These are phyloP conservation scores for Nebria ingens DNA, from an alignment of 1,140 invertebrate genomes.

Conservation along the genomic window DNA sequence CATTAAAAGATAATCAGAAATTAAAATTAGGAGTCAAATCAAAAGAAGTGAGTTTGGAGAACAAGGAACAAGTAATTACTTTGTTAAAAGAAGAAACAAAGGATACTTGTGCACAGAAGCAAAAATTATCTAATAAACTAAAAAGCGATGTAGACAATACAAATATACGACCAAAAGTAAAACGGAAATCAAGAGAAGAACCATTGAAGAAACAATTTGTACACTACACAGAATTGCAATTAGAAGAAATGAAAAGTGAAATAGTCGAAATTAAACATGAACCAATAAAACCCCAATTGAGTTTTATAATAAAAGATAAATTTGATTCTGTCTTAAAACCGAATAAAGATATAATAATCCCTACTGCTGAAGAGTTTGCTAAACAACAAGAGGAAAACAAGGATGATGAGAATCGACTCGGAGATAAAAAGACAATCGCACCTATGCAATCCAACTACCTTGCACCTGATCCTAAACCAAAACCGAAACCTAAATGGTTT, in stretches of 20 bases:
- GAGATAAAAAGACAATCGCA: slow-evolving; percentile 11
- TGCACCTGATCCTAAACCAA: slow-evolving; percentile 27
- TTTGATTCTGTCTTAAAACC: slow-evolving; percentile 3
- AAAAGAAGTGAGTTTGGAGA: no score
- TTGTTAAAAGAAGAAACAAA: slow-evolving; percentile 7
- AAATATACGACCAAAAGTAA: neutral
- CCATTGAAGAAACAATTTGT: neutral
- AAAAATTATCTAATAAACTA: slow-evolving; percentile 10
- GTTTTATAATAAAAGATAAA: neutral
- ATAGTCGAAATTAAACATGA: slow-evolving; percentile 14
- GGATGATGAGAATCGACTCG: slow-evolving; percentile 13
- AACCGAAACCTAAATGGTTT: slow-evolving; percentile 27
- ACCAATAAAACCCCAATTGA: slow-evolving; percentile 6
- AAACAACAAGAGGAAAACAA: slow-evolving; percentile 16
- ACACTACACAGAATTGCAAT: neutral
- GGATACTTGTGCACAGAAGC: neutral
- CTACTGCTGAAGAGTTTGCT: slow-evolving; percentile 11
- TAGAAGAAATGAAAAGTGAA: slow-evolving; percentile 9
- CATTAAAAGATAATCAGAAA: no score
- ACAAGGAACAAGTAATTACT: slow-evolving; percentile 7
- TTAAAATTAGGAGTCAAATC: no score
- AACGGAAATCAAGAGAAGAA: neutral
- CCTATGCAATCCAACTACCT: slow-evolving; percentile 31
- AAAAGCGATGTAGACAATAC: neutral
- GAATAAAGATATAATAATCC: neutral